Conservation (phyloP, 2,888 invertebrate species). For the Leptopilina drosophilae region DNA sequence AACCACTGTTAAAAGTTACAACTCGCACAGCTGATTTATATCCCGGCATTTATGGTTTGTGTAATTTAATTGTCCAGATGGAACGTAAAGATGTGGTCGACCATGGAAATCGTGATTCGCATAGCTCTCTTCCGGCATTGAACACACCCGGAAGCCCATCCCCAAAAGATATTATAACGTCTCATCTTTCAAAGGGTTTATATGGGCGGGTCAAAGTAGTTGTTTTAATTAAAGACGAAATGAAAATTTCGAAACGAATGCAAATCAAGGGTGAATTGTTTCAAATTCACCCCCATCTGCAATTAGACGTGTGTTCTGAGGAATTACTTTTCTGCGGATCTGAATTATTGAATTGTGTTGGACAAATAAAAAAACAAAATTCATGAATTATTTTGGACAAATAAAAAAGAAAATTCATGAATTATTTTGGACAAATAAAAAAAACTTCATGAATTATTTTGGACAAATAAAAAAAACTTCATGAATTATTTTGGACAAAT, state of each 20-base stretch:
- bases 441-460: too few relatives aligned
- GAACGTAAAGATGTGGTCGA: slow-evolving; percentile 60
- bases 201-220: not conserved
- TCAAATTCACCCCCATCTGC: too few relatives aligned
- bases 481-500: too few relatives aligned
- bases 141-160: slow-evolving; percentile 10
- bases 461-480: too few relatives aligned
- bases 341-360: too few relatives aligned
- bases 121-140: slow-evolving; percentile 20
- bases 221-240: not conserved
- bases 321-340: too few relatives aligned
- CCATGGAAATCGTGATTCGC: slow-evolving; percentile 32
- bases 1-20: slow-evolving; percentile 47
- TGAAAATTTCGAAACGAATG: not conserved
- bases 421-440: too few relatives aligned
- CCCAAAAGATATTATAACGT: not conserved
- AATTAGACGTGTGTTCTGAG: too few relatives aligned
- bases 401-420: too few relatives aligned
- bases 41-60: slow-evolving; percentile 64
- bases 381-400: too few relatives aligned
- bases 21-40: slow-evolving; percentile 61
- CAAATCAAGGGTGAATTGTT: not conserved
- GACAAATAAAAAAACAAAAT: too few relatives aligned
- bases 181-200: not conserved
- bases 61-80: slow-evolving; percentile 70